Conservation (phyloP, 2,888 invertebrate species). For the Callimorpha dominula region DNA sequence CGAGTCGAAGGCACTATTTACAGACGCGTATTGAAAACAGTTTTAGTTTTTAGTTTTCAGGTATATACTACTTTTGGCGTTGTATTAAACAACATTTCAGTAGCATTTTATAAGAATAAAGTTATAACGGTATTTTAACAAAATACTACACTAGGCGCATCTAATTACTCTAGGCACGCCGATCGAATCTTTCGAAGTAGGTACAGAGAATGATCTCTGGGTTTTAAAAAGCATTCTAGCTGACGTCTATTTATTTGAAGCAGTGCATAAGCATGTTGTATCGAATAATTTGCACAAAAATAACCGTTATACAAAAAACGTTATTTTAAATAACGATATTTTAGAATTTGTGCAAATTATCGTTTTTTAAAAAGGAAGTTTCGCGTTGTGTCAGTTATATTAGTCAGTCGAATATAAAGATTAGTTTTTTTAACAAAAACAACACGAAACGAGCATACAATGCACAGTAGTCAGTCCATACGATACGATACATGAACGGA, state of each 20-base stretch:
- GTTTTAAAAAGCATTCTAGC: conserved; percentile 95
- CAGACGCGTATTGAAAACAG: background rate
- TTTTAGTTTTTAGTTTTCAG: background rate
- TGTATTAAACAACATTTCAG: conserved; percentile 1
- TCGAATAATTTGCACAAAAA: conserved; percentile 48
- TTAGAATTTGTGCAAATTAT: conserved; percentile 32
- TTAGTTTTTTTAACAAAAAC: conserved; percentile 48
- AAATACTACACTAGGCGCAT: conserved; percentile 8
- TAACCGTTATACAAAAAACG: conserved; percentile 19
- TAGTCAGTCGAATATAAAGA: background rate
- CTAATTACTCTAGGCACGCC: conserved; percentile 80
- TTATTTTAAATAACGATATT: background rate
- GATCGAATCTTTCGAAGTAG: conserved; percentile 93
- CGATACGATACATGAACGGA: conserved; percentile 71
- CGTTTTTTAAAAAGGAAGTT: conserved; percentile 19
- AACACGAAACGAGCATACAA: conserved; percentile 56
- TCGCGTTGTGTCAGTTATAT: conserved; percentile 40
- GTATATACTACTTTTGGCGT: background rate
- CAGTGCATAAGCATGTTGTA: conserved; percentile 63
- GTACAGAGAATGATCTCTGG: conserved; percentile 97
- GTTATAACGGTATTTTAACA: background rate
- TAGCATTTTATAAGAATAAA: background rate
- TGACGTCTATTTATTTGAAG: conserved; percentile 73
- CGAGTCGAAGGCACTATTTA: background rate
- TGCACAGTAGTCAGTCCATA: conserved; percentile 74